Evolutionary conservation across 2,888 invertebrate genomes (phyloP).

Genomic region (Himalopsyche anomala): DNA sequence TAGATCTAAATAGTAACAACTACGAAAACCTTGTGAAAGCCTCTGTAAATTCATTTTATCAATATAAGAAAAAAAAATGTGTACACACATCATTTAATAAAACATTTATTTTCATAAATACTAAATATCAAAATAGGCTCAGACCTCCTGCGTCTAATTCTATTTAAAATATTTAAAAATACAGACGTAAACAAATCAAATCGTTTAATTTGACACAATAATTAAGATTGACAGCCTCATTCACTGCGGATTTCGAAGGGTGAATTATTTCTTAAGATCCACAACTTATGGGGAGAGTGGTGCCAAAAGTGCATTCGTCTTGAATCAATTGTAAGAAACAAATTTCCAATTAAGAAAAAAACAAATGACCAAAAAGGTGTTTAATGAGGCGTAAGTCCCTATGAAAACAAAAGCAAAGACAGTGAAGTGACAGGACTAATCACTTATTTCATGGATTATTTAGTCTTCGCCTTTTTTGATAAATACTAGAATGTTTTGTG

Average conservation of each 20-base stretch:
- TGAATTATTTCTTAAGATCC: constrained; percentile 53
- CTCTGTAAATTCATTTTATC: too few relatives aligned
- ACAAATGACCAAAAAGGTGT: constrained; percentile 47
- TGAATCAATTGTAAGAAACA: constrained; percentile 64
- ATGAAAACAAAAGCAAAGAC: constrained; percentile 50
- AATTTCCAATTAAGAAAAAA: constrained; percentile 63
- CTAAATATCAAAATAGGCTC: too few relatives aligned
- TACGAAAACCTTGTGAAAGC: too few relatives aligned
- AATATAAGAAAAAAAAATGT: too few relatives aligned
- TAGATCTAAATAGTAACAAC: too few relatives aligned
- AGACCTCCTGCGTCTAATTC: too few relatives aligned
- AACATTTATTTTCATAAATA: too few relatives aligned
- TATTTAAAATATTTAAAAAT: neutral
- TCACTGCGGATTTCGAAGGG: constrained; percentile 51
- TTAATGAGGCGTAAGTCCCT: constrained; percentile 54
- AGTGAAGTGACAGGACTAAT: constrained; percentile 64
- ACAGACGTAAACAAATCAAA: constrained; percentile 41
- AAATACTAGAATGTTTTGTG: neutral
- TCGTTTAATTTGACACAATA: constrained; percentile 50
- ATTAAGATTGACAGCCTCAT: constrained; percentile 61
- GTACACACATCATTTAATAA: too few relatives aligned
- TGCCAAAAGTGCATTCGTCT: constrained; percentile 54
- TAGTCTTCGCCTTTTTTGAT: neutral
- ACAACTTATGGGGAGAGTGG: constrained; percentile 46
- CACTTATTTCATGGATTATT: constrained; percentile 27